phyloP scores from a whole-genome alignment of 2,113 vertebrate species.

The Xiphias gladius region DNA sequence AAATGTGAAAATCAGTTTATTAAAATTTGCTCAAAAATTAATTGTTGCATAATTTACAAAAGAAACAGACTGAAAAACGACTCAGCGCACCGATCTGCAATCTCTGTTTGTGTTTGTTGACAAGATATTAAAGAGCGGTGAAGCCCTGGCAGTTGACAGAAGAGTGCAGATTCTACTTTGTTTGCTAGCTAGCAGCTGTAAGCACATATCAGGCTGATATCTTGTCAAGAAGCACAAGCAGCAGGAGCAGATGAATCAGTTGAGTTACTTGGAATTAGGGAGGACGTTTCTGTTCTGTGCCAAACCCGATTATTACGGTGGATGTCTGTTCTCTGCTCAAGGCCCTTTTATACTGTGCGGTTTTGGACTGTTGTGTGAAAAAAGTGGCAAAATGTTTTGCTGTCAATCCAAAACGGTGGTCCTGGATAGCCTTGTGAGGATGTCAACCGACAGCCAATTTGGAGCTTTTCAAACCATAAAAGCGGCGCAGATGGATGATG shows the following conservation, averaged over 20 bases:
- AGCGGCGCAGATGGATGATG: too few species aligned
- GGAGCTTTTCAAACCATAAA: background rate
- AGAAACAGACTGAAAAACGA: background rate
- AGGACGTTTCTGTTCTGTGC: background rate
- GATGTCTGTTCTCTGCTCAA: too few species aligned
- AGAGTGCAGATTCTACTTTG: background rate
- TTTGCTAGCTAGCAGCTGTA: too few species aligned
- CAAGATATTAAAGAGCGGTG: background rate
- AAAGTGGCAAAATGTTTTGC: background rate
- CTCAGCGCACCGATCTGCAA: background rate
- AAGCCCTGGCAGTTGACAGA: too few species aligned
- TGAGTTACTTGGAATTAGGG: background rate
- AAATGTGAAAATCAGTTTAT: too few species aligned
- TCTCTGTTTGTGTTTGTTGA: background rate
- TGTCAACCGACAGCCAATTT: too few species aligned
- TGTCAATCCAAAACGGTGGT: background rate
- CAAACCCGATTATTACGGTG: background rate
- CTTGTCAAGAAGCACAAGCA: background rate
- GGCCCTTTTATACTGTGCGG: background rate
- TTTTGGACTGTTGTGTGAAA: background rate
- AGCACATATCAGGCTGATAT: too few species aligned
- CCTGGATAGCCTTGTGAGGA: too few species aligned
- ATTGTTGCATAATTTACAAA: background rate
- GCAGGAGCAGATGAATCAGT: too few species aligned
- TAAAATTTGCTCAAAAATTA: too few species aligned